phyloP scores from a whole-genome alignment of 2,888 invertebrate genomes.

The Cotesia congregata region DNA sequence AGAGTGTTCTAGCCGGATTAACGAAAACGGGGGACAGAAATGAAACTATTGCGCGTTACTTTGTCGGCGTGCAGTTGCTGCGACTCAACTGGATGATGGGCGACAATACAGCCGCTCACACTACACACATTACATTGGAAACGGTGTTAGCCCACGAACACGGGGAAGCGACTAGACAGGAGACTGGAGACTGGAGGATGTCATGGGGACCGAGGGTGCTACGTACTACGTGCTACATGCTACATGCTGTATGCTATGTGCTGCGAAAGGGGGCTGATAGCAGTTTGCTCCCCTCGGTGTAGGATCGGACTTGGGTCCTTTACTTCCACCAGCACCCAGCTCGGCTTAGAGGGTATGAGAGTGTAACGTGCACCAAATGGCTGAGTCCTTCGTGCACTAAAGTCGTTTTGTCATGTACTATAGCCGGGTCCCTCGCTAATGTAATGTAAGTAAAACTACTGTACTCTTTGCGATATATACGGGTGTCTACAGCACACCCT shows the following conservation, averaged over 20 bases:
- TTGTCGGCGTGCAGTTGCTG: not conserved
- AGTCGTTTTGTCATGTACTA: not conserved
- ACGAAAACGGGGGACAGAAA: not conserved
- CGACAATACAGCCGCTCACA: not conserved
- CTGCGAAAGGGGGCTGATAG: constrained; percentile 26
- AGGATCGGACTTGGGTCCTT: no score
- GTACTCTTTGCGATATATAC: no score
- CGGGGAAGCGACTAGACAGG: not conserved
- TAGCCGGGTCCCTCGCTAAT: not conserved
- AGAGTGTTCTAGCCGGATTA: not conserved
- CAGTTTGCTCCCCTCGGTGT: constrained; percentile 21
- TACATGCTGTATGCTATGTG: not conserved
- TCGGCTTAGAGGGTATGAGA: not conserved
- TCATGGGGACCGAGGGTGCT: constrained; percentile 3
- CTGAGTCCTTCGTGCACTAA: not conserved
- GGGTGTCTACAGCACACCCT: no score
- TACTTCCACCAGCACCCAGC: not conserved
- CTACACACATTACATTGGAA: not conserved
- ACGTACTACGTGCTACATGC: no score
- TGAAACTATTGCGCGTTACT: not conserved
- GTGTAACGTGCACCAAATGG: constrained; percentile 29
- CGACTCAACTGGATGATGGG: not conserved
- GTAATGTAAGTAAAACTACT: not conserved
- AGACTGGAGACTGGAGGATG: not conserved
- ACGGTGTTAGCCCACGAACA: not conserved